Base-by-base conservation (phyloP, 2,797 vertebrate genomes). In the Dermochelys coriacea region DNA sequence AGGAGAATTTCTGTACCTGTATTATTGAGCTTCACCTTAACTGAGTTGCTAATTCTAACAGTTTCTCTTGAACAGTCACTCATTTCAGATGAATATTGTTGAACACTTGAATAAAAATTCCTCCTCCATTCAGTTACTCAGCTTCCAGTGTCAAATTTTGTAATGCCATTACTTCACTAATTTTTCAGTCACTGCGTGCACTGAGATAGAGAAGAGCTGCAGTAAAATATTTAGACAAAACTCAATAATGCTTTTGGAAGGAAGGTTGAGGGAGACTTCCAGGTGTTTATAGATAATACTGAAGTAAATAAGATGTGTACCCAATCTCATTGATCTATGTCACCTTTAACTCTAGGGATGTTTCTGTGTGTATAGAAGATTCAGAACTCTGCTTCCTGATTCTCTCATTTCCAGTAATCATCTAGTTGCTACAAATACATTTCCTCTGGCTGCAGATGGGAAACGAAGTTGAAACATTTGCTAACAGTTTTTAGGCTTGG, bases 281-380 rank as follows among this genome's bases (percentile, higher is more conserved):
- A 27, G 19, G 54, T 55, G 54, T 55, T 55, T 25, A 10, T 27
- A 55, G 54, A 27, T 27, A 55, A 55, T 55, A 27, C 54, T 83
- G 54, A 54, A 54, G 37, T 25, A 45, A 34, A 37, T 61, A 85
- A 45, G 14, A 45, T 90, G 0, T 49, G 23, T 27, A 2, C 57
- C 86, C n/a, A 52, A 61, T 2, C 47, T 84, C 51, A 50, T 59
- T 64, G 61, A 64, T 64, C 18, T 64, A 3, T 64, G 61, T 31
- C 31, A 34, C 25, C 3, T 64, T 64, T 34, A 34, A 64, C 14
- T 18, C 61, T 16, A 64, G 61, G 34, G 12, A 61, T 61, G 61
- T n/a, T 23, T 52, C 12, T 37, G 68, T 41, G 45, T 0, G 1
- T 49, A 27, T 27, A 80, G 41, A 14, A 50, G 0, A 0, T 74